These are phyloP conservation scores for Geopemphigus sp. DNA, from an alignment of 1,140 invertebrate species.

Conservation along the genomic window DNA sequence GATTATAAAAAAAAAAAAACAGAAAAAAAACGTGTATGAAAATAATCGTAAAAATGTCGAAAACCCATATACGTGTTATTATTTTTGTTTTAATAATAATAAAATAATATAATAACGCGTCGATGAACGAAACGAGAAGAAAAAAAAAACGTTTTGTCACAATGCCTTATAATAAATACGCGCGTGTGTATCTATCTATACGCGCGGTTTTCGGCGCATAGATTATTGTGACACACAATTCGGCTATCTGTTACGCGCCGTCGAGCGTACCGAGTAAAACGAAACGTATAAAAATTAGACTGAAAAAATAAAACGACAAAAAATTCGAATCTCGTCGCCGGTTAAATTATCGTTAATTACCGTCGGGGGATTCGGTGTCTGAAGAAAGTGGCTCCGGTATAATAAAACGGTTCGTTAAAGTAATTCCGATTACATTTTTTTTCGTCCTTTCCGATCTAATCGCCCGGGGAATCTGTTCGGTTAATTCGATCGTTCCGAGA, in stretches of 20 bases:
- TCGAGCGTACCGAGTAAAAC: conserved; percentile 38
- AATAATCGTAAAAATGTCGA: conserved; percentile 39
- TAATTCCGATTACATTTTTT: background rate
- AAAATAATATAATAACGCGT: conserved; percentile 10
- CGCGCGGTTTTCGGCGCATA: background rate
- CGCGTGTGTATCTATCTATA: background rate
- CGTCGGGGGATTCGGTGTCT: conserved; percentile 23
- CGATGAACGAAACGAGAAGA: background rate
- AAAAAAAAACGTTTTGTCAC: conserved; percentile 34
- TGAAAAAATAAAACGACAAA: conserved; percentile 26
- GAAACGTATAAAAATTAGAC: conserved; percentile 33
- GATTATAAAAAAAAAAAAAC: conserved; percentile 12
- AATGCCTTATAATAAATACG: background rate
- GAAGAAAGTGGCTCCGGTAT: conserved; percentile 32
- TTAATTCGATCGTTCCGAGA: conserved; percentile 16
- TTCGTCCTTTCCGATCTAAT: conserved; percentile 30
- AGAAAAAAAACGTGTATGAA: background rate
- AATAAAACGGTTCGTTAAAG: conserved; percentile 42
- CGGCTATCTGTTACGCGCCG: conserved; percentile 44
- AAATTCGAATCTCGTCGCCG: conserved; percentile 20
- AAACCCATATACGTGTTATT: conserved; percentile 34
- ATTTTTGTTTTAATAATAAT: conserved; percentile 3
- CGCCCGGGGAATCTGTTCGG: conserved; percentile 25
- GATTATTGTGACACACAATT: conserved; percentile 35
- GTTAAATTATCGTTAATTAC: conserved; percentile 46